Base-by-base conservation (phyloP, 1,140 invertebrate genomes). In the Tetragonula clypearis region DNA sequence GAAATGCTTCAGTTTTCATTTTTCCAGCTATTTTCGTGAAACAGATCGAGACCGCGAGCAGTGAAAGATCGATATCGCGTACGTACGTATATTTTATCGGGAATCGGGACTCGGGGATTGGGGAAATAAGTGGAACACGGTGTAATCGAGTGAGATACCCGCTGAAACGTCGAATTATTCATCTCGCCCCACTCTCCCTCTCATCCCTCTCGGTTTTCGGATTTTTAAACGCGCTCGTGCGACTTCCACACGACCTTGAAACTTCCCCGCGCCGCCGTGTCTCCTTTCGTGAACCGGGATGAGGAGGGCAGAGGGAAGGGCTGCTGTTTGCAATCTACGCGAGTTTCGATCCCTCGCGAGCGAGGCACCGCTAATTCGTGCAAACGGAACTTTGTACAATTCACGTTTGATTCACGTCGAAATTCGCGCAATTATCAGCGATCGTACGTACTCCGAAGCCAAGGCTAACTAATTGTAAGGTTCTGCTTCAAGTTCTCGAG, bases 351-450 rank as follows among this genome's bases (percentile, higher is more conserved):
- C 30, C 30, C 11, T 56, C 8, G 55, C 19, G 17, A 75, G 55
- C 23, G 2, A 15, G 9, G 19, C 26, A 5, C 19, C 9, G 26
- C 30, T 41, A 76, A 76, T 35, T 35, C 2, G 73, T 30, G 74
- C 74, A 41, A 76, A 41, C 6, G 41, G 74, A 76, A 76, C 26
- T 76, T 60, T 1, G 55, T 14, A 17, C 69, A 49, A 49, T 49
- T 21, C 17, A 0, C 65, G 26, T 68, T 68, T 21, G 66, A 19
- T 26, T 60, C 21, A 12, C 21, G n/a, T 58, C n/a, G 30, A 60
- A 58, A 76, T 76, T 76, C 74, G 5, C 60, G 9, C n/a, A 60
- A 60, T 60, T 75, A 60, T 41, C 74, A 19, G 26, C 55, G 21
- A 76, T 76, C 56, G 21, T 41, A n/a, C 55, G 30, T 55, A 30